Evolutionary conservation across 2,113 vertebrate species (phyloP), one percentile per base, ranked within the genome.

Genomic region (Nothoprocta pentlandii): DNA sequence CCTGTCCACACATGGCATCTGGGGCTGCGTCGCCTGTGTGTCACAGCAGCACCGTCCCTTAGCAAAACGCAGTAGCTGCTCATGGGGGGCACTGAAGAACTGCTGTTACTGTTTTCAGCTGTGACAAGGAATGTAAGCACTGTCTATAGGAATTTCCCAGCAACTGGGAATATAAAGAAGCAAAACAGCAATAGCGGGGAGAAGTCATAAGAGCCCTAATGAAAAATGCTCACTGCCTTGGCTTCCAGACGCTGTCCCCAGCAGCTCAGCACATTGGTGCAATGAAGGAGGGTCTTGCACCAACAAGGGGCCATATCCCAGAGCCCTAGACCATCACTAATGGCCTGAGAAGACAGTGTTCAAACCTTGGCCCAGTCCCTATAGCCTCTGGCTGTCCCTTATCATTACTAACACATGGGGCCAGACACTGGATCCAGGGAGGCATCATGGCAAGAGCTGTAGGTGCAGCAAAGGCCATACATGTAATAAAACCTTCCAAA

Each of bases 401-500:
- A 3, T 17, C 8, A 58, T 62, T 16, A 4, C 34, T 53, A 76
- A 62, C 59, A 66, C 13, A 74, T 0, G 0, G 58, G 23, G 21
- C 39, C 53, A 85, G 47, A 34, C 4, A 3, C 54, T 30, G 15
- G 54, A 25, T 10, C 54, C 54, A 58, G 28, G 54, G 28, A 58
- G 54, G 54, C 54, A 66, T 4, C 49, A 62, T 71, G 42, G 26
- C 51, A 39, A 58, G 34, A 84, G 85, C 90, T 74, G 62, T 44
- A 93, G 90, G 75, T 56, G 64, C 0, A 4, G 91, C 11, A 63
- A 85, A 88, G 80, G 80, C 73, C 3, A 49, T 17, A n/a, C 84
- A 71, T 58, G 68, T 76, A 80, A 53, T 79, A 89, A 83, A 94
- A 82, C 44, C 82, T 90, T 49, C 62, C 59, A 64, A 84, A 64